Percentiles rank a stretch among this genome's conserved stretches.
Conservation (phyloP, 2,888 invertebrate species). For the Drosophila neotestacea region DNA sequence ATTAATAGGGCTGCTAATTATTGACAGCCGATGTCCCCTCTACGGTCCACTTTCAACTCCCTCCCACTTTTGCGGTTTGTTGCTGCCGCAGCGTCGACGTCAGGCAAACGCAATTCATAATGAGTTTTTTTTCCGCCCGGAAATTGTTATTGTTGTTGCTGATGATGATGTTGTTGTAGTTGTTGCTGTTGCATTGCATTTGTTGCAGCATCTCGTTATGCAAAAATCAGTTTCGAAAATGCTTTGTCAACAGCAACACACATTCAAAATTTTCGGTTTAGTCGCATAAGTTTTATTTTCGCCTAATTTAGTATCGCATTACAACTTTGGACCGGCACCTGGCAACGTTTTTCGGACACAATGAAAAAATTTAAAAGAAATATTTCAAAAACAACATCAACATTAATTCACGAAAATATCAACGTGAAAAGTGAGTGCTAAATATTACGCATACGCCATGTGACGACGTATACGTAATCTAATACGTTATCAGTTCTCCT, state of each 20-base stretch:
- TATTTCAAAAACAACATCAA: slow-evolving; percentile 1
- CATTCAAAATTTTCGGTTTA: slow-evolving; percentile 82
- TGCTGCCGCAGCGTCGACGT: slow-evolving; percentile 34
- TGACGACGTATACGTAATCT: slow-evolving; percentile 17
- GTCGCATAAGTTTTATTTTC: slow-evolving; percentile 76
- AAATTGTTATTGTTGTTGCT: slow-evolving; percentile 17
- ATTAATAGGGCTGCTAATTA: slow-evolving; percentile 78
- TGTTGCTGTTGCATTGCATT: slow-evolving; percentile 34
- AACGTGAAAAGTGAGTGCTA: slow-evolving; percentile 49
- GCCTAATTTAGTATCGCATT: slow-evolving; percentile 61
- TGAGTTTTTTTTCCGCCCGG: slow-evolving; percentile 59
- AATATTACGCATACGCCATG: slow-evolving; percentile 47
- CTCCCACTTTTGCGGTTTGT: slow-evolving; percentile 57
- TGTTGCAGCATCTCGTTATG: slow-evolving; percentile 55
- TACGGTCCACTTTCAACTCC: slow-evolving; percentile 3
- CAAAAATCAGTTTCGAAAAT: slow-evolving; percentile 83
- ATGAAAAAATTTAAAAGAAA: slow-evolving; percentile 1
- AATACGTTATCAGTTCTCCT: slow-evolving; percentile 31
- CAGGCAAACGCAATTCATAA: slow-evolving; percentile 56
- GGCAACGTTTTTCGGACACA: slow-evolving; percentile 23
- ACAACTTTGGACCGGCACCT: slow-evolving; percentile 56
- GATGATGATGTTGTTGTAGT: slow-evolving; percentile 34
- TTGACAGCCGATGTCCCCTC: slow-evolving; percentile 51
- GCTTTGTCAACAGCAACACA: slow-evolving; percentile 84
- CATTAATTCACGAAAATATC: not conserved